Evolutionary conservation across 2,797 vertebrate species (phyloP).

Genomic region (Phataginus tetradactyla): DNA sequence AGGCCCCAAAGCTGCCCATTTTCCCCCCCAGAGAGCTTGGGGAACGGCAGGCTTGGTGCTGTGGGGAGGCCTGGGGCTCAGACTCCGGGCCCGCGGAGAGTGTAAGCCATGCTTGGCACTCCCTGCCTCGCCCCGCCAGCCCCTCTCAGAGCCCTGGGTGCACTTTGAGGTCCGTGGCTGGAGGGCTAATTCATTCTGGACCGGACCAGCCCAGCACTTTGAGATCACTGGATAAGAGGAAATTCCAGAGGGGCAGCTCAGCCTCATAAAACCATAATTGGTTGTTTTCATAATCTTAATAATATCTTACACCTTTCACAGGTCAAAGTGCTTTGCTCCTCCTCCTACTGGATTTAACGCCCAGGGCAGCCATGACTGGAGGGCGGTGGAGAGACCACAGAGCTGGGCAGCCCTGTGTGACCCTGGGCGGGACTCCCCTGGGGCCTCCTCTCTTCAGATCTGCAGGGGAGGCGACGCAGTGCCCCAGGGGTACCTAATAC

Average conservation of each 20-base stretch:
- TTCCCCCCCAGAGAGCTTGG: not conserved
- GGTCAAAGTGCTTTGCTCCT: not conserved
- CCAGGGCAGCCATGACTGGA: not conserved
- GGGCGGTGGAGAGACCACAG: not conserved
- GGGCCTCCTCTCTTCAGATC: not conserved
- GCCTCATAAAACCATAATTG: slow-evolving; percentile 5
- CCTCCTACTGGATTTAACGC: not conserved
- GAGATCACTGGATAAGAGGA: slow-evolving; percentile 46
- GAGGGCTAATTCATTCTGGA: slow-evolving; percentile 6
- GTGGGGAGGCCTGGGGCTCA: not conserved
- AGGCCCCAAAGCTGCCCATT: not conserved
- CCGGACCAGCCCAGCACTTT: not conserved
- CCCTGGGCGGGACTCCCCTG: not conserved
- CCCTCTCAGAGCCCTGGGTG: not conserved
- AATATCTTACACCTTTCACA: not conserved
- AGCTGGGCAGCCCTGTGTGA: accelerated
- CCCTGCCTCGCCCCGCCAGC: not conserved
- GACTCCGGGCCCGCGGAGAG: accelerated
- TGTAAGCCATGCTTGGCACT: not conserved
- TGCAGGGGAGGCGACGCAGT: accelerated
- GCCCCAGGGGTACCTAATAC: accelerated
- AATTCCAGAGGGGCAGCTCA: slow-evolving; percentile 47
- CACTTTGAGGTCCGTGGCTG: not conserved
- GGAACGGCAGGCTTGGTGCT: no score
- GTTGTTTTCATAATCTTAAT: not conserved